Base-by-base conservation (phyloP, 92 coral and sea anemone genomes). In the Muricea muricata region DNA sequence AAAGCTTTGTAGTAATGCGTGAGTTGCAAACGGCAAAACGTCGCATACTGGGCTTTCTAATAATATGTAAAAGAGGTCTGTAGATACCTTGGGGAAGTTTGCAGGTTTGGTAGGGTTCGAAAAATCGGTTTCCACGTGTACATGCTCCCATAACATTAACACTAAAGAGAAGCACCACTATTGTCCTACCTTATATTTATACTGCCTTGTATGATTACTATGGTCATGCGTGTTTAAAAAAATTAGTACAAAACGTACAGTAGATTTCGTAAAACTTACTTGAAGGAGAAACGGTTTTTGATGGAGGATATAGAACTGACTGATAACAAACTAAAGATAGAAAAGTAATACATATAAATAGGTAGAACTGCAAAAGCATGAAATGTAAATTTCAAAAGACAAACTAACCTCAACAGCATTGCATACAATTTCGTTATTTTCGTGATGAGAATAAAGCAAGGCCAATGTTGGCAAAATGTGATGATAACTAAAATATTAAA, bases 401-500 rank as follows among this genome's bases (percentile, higher is more conserved):
- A 14, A 75, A 35, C 74, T 15, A 78, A 96, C 99, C 99, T 96
- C 99, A 11, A 96, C 91, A n/a, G 99, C 96, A 13, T 90, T 89
- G 41, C 94, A 88, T 29, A 96, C 99, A 93, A 96, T 93, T 24
- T 92, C 97, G 78, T 93, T 96, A 28, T 93, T 89, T 83, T 96
- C 97, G 75, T 96, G 99, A 89, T 96, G 96, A 18, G 97, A 91
- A 75, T 96, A 93, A 69, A 96, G 98, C 88, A 93, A 93, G 57
- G 92, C 88, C 68, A 96, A 85, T 7, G 99, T 93, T 11, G 99
- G 99, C 75, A 96, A 93, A 26, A 96, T 89, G 87, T 90, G 92
- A 80, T 96, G 99, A 52, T 94, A 96, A 39, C 99, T 96, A 58
- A 14, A 73, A 47, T 32, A 40, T 4, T 48, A 69, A 15, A 42